Base-by-base conservation (phyloP, 1,140 invertebrate species). In the Drosophila quadrilineata region DNA sequence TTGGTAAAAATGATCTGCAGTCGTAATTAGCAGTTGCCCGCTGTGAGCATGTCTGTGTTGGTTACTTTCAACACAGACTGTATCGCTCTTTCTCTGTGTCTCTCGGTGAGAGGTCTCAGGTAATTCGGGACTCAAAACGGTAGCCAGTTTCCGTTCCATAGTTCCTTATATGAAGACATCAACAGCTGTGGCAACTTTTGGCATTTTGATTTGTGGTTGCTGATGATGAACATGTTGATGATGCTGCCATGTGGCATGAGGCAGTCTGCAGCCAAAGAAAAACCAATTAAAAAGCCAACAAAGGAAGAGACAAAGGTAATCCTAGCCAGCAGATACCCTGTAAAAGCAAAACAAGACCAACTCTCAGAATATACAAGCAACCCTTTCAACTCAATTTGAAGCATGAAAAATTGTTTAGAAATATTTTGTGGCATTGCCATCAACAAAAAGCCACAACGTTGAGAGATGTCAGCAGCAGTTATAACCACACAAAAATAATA, bases 171-270 rank as follows among this genome's bases (percentile, higher is more conserved):
- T 84, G 57, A 58, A 84, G 77, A 77, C 70, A 85, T 84, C 70
- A 84, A 64, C 77, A 84, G 77, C 69, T 82, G 71, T 71, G 43
- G 53, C 41, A 69, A 17, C n/a, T 82, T 79, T 71, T 70, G 69
- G 67, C 69, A 73, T 74, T 85, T 84, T 77, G 70, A 77, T 84
- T 84, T 84, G 77, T 84, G 79, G 77, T 67, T 73, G 48, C 28
- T 38, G 10, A 26, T 54, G 49, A 58, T 53, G 67, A 49, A 60
- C 52, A 58, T 46, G 57, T 54, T 54, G 48, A 16, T 43, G 69
- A 57, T 41, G 43, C 35, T 33, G 58, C 28, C 58, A 64, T 63
- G 29, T 64, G 66, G 43, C 6, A 45, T 16, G 35, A 24, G 2
- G n/a, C n/a, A n/a, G n/a, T n/a, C 10, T 14, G 9, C n/a, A 33